These are phyloP conservation scores for Drosophila ercepeae DNA, from an alignment of 1,140 invertebrate genomes.

Conservation along the genomic window DNA sequence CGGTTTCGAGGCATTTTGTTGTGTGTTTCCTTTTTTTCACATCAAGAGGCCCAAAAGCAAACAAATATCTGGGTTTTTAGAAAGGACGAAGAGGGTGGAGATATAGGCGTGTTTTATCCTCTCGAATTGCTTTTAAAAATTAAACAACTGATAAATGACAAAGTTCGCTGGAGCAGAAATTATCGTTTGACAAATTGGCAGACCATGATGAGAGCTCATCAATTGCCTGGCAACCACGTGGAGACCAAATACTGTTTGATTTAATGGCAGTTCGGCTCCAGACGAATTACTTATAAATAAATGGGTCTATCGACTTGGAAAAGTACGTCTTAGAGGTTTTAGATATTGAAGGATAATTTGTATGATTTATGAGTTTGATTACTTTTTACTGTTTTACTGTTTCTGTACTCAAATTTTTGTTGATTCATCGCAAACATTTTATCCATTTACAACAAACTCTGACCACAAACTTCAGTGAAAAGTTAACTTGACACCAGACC, in stretches of 20 bases:
- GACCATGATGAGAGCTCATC: conserved; percentile 52
- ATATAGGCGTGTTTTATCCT: conserved; percentile 5
- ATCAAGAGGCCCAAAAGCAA: conserved; percentile 39
- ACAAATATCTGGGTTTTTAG: conserved; percentile 13
- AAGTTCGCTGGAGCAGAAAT: conserved; percentile 67
- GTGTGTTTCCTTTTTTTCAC: conserved; percentile 16
- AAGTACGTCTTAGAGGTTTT: conserved; percentile 23
- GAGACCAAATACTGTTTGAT: conserved; percentile 5
- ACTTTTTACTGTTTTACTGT: neutral
- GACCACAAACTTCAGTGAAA: conserved; percentile 13
- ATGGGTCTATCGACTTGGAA: conserved; percentile 45
- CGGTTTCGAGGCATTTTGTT: conserved; percentile 12
- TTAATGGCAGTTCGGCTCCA: neutral
- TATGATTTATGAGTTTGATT: conserved; percentile 6
- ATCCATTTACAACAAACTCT: conserved; percentile 1
- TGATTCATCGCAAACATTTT: neutral
- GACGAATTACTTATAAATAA: conserved; percentile 52
- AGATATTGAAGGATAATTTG: neutral
- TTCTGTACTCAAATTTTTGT: neutral
- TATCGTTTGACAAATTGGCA: conserved; percentile 71
- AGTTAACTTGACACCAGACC: conserved; percentile 37
- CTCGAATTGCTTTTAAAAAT: conserved; percentile 66
- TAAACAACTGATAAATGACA: conserved; percentile 75
- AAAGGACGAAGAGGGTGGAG: neutral
- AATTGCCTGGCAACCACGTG: conserved; percentile 54